Base-by-base conservation (phyloP, 2,888 invertebrate species). In the Drosophila testacea region DNA sequence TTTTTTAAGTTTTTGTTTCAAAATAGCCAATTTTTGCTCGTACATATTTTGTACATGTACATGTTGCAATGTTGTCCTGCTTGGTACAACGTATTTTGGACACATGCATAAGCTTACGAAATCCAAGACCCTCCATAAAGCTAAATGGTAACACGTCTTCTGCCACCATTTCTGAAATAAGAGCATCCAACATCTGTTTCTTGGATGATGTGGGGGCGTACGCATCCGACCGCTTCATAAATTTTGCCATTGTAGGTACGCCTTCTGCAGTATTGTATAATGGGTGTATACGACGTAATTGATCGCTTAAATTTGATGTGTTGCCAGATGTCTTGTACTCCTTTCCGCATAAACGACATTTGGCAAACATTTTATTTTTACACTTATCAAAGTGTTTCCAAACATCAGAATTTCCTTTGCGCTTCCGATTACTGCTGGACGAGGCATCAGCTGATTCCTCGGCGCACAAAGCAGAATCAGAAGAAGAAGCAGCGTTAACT, bases 271-370 rank as follows among this genome's bases (percentile, higher is more conserved):
- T 36, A 44, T 27, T 44, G 44, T 44, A 44, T 44, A 44, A 44
- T 44, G 44, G 44, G 44, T 27, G 44, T 44, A 44, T 44, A 44
- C 44, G 44, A 36, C 34, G 34, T 36, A 36, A 36, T 10, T 51
- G 51, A 52, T 52, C 41, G 39, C 16, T 44, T 13, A 54, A 39
- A 27, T 55, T 62, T 3, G 54, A 62, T 47, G 63, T 63, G 41
- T 63, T 55, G 28, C 63, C 48, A 41, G 48, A 50, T 16, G 63
- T 56, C 34, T 36, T 36, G 34, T 36, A 36, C 34, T 36, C 34
- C 34, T 36, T 36, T 36, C 34, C 34, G 34, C 34, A 36, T 36
- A 36, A 36, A 36, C 34, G 34, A 36, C 34, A 36, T 36, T 36
- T 36, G 34, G 34, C 10, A 36, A 36, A 36, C 34, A 36, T 36